These are phyloP conservation scores for Calyptomena viridis DNA, from an alignment of 2,113 vertebrate species.

Conservation along the genomic window DNA sequence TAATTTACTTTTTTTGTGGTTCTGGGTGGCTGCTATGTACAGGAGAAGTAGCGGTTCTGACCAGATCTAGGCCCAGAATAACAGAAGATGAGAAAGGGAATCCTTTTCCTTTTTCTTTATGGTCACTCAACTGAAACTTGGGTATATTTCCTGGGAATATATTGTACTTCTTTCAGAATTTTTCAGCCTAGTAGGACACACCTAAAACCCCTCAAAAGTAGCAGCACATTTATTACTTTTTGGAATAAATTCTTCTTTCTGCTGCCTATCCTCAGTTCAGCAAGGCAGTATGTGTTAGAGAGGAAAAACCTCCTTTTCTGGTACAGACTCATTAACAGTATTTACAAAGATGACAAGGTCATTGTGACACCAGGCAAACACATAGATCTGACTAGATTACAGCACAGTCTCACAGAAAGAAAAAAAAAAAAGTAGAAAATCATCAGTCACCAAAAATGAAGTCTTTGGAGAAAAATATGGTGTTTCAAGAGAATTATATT, in stretches of 20 bases:
- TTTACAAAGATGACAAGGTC: neutral
- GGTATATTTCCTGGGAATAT: neutral
- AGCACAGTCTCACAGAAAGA: neutral
- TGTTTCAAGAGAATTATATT: neutral
- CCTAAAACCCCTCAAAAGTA: neutral
- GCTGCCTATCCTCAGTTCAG: neutral
- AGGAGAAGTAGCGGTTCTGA: neutral
- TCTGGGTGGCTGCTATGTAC: neutral
- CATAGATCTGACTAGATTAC: neutral
- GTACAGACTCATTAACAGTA: neutral
- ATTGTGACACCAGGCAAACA: neutral
- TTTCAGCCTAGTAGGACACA: neutral
- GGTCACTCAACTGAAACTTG: neutral
- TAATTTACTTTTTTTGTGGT: neutral
- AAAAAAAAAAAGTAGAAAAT: neutral
- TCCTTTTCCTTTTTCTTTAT: neutral
- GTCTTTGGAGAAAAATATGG: neutral
- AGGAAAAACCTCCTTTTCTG: fast-evolving
- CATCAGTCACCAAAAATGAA: neutral
- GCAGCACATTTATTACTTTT: neutral
- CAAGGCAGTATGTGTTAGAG: neutral
- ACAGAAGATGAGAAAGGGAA: neutral
- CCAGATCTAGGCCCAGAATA: neutral
- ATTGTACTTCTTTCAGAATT: neutral
- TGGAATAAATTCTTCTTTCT: neutral